A percentile compares a stretch with the other conserved stretches of the same genome.
These are phyloP conservation scores for Metopolophium dirhodum DNA, from an alignment of 1,140 invertebrate species.

Conservation along the genomic window DNA sequence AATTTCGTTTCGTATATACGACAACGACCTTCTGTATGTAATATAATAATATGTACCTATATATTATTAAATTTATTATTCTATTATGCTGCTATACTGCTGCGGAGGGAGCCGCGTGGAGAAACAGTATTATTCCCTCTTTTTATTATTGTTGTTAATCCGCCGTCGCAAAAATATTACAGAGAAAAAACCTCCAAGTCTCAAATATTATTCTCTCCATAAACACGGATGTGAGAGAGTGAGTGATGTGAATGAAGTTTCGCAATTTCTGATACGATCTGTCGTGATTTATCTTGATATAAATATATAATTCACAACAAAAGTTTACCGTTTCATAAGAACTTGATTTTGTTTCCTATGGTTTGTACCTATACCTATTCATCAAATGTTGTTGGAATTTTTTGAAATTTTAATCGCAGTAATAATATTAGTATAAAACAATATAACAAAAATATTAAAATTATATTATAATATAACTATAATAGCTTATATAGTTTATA, in stretches of 20 bases:
- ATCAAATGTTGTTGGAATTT: neutral
- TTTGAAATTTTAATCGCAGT: too few relatives aligned
- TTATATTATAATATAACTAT: too few relatives aligned
- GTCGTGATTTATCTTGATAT: too few relatives aligned
- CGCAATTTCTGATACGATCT: neutral
- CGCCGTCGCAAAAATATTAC: neutral
- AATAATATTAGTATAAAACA: too few relatives aligned
- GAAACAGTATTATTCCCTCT: neutral
- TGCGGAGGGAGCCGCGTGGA: neutral
- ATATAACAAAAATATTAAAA: too few relatives aligned
- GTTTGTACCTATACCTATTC: neutral
- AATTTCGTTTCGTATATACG: neutral
- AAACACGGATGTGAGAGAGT: neutral
- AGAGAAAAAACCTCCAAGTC: neutral
- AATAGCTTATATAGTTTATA: too few relatives aligned
- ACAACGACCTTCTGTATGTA: neutral
- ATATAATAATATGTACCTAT: neutral
- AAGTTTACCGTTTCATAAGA: neutral
- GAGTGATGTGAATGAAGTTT: neutral
- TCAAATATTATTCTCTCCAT: neutral
- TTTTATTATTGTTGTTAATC: neutral
- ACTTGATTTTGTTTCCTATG: neutral
- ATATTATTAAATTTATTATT: conserved; percentile 11
- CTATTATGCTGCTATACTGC: neutral
- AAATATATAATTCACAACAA: neutral